A percentile compares a stretch with the other conserved stretches of the same genome.
Evolutionary conservation across 2,113 vertebrate genomes (phyloP).

Genomic region (Sporophila hypoxantha): DNA sequence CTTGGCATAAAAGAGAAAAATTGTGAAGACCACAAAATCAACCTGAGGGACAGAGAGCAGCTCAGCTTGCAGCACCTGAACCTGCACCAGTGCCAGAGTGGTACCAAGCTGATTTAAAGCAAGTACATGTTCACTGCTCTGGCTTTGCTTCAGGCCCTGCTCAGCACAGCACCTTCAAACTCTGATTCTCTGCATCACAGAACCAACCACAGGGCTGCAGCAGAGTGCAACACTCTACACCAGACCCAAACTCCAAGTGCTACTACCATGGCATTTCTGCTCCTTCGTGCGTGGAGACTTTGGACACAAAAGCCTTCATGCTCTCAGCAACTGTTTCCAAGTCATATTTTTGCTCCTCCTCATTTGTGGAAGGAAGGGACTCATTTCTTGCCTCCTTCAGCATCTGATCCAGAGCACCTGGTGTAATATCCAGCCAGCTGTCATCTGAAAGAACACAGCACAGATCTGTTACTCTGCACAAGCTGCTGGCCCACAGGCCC

Average conservation of each 20-base stretch:
- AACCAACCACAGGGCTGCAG: background rate
- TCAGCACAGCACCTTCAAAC: background rate
- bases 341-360: slow-evolving; percentile 72
- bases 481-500: background rate
- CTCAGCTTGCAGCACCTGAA: background rate
- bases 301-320: slow-evolving; percentile 90
- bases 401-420: slow-evolving; percentile 82
- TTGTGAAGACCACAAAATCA: background rate
- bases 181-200: background rate
- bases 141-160: background rate
- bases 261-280: slow-evolving; percentile 89
- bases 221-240: background rate
- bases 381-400: slow-evolving; percentile 75
- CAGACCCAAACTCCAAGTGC: background rate
- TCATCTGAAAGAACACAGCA: slow-evolving; percentile 74
- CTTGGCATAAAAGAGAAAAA: background rate
- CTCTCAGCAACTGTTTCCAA: slow-evolving; percentile 84
- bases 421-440: slow-evolving; percentile 86
- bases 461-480: background rate
- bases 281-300: slow-evolving; percentile 88
- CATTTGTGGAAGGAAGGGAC: background rate
- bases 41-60: background rate
- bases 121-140: background rate
- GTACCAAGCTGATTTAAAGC: background rate
- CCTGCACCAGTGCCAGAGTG: background rate